These are phyloP conservation scores for Erethizon dorsatum DNA, from an alignment of 2,797 vertebrate genomes.

Conservation along the genomic window DNA sequence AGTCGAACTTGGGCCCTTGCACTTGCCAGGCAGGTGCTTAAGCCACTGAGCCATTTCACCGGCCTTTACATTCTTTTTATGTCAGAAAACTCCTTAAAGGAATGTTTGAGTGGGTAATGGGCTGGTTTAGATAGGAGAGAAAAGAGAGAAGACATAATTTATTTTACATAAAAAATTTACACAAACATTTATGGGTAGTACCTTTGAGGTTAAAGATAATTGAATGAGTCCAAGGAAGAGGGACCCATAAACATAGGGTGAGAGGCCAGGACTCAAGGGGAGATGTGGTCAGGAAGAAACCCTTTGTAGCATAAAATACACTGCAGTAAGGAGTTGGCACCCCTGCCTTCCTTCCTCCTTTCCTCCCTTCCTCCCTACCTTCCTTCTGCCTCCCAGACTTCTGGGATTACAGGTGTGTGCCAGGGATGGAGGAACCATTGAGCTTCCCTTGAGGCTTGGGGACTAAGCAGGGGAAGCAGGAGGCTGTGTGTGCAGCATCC, in stretches of 20 bases:
- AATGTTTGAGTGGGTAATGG: background rate
- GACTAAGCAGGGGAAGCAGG: background rate
- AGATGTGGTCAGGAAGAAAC: background rate
- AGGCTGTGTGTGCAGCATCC: background rate
- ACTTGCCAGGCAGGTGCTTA: too few species aligned
- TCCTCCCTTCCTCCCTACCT: background rate
- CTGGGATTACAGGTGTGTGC: background rate
- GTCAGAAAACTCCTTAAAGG: background rate
- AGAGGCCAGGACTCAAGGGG: background rate
- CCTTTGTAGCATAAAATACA: background rate
- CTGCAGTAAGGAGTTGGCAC: background rate
- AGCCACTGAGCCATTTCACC: too few species aligned
- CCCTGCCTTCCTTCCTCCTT: background rate
- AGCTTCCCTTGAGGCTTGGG: background rate
- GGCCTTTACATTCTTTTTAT: background rate
- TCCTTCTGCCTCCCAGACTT: background rate
- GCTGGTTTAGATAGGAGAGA: background rate
- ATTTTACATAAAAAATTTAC: background rate
- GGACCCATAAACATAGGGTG: accelerated
- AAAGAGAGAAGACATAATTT: slow-evolving; percentile 15
- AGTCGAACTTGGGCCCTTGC: too few species aligned
- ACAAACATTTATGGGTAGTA: background rate
- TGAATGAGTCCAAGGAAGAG: background rate
- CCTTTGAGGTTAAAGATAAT: background rate
- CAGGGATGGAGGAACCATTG: background rate